Evolutionary conservation across 2,888 invertebrate species (phyloP), one percentile per base, ranked within the genome.

Genomic region (Agrotis segetum): DNA sequence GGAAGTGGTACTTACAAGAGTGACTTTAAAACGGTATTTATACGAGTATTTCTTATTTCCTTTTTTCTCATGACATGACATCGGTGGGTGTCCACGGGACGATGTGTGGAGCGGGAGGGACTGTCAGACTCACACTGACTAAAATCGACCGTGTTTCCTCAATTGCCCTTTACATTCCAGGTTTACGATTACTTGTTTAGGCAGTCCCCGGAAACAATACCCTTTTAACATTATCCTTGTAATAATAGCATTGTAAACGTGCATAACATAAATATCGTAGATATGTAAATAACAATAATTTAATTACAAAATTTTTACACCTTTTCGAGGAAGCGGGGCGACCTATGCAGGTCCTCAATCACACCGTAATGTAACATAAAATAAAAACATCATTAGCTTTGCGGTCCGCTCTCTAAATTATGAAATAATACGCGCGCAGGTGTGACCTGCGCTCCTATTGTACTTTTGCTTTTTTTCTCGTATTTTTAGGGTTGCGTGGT

Each of bases 341-440:
- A 72, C 74, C 72, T 74, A 80, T 78, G 79, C 85, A 77, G 69
- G 82, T 89, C 85, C 87, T 88, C 87, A 88, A 88, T 90, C 87
- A 88, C 87, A 79, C 71, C 56, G 81, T 79, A 83, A 86, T 86
- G 78, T 84, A 82, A 85, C 81, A 81, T 79, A 77, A 86, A 91
- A 90, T 91, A 88, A 92, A 92, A 92, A 88, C 77, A 87, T 87
- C 89, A 87, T 91, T 91, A 90, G 88, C 77, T 82, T 60, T 60
- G 82, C 83, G 85, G 85, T 81, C 77, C 83, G 77, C 80, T 86
- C 85, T 87, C 88, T 86, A 92, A 93, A 93, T 92, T 91, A 90
- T 89, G 88, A 89, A 91, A 92, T 92, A 91, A 92, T 92, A 89
- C 82, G 81, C 70, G 87, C 88, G 77, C 93, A 92, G 93, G 92